These are phyloP conservation scores for Callyntrura sp. DNA, from an alignment of 2,888 invertebrate species.

Conservation along the genomic window DNA sequence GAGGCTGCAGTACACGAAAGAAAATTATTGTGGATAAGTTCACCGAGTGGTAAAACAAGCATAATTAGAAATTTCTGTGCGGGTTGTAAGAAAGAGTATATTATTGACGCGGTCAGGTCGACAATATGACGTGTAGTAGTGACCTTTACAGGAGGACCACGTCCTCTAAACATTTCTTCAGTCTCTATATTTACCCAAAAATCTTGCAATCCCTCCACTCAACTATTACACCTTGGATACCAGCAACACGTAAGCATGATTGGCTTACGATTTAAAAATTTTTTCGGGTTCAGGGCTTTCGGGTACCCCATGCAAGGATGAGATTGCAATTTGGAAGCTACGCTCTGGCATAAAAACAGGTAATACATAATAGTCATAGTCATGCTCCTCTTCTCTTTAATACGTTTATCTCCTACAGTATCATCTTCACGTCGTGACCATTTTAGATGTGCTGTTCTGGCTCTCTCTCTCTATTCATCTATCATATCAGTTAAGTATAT, in stretches of 20 bases:
- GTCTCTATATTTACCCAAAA: no score
- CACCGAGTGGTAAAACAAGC: no score
- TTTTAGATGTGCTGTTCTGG: background rate
- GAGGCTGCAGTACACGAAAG: no score
- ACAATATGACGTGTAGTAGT: no score
- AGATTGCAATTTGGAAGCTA: background rate
- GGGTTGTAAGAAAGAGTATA: no score
- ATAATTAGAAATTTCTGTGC: no score
- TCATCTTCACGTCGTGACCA: constrained; percentile 34
- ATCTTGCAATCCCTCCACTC: no score
- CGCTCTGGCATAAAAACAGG: background rate
- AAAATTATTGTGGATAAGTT: no score
- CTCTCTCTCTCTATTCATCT: background rate
- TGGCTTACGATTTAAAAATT: background rate
- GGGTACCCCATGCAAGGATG: background rate
- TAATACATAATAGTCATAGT: background rate
- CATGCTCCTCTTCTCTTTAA: background rate
- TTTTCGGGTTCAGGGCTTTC: background rate
- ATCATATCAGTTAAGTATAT: background rate
- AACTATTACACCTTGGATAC: no score
- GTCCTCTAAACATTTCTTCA: no score
- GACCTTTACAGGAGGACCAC: no score
- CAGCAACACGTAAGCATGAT: background rate
- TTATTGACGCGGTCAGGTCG: no score
- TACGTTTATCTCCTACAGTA: background rate